Evolutionary conservation across 1,140 invertebrate genomes (phyloP).

Genomic region (Glossosoma conforme): DNA sequence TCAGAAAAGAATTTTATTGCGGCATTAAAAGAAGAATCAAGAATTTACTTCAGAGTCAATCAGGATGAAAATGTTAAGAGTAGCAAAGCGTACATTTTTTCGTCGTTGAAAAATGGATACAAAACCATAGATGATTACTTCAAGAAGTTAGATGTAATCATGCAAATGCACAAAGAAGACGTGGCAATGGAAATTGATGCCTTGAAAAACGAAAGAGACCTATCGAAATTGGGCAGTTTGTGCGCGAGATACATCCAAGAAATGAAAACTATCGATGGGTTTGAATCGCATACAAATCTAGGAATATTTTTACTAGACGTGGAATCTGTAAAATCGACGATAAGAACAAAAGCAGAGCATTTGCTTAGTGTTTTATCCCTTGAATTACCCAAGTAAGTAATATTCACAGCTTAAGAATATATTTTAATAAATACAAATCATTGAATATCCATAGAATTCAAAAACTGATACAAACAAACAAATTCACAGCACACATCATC

Average conservation of each 20-base stretch:
- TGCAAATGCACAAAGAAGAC: constrained; percentile 67
- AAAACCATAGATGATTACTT: constrained; percentile 58
- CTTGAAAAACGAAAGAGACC: constrained; percentile 49
- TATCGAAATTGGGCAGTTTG: constrained; percentile 53
- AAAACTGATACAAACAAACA: too few species aligned
- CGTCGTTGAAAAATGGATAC: constrained; percentile 56
- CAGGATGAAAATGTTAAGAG: constrained; percentile 56
- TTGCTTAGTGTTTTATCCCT: constrained; percentile 59
- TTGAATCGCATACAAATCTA: constrained; percentile 55
- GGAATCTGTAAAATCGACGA: constrained; percentile 62
- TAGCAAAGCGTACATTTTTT: constrained; percentile 50
- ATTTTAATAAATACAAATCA: background rate
- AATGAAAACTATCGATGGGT: constrained; percentile 54
- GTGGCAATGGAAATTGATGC: constrained; percentile 54
- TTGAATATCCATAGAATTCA: background rate
- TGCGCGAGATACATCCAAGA: constrained; percentile 59
- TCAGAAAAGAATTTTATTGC: background rate
- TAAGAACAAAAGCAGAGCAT: constrained; percentile 61
- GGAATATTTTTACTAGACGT: constrained; percentile 68
- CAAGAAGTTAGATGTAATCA: constrained; percentile 59
- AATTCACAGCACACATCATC: too few species aligned
- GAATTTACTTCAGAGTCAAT: constrained; percentile 57
- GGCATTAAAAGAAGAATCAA: background rate
- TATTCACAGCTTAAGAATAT: background rate
- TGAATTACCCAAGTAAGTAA: constrained; percentile 49